Base-by-base conservation (phyloP, 1,140 invertebrate genomes). In the Drosophila cardini region DNA sequence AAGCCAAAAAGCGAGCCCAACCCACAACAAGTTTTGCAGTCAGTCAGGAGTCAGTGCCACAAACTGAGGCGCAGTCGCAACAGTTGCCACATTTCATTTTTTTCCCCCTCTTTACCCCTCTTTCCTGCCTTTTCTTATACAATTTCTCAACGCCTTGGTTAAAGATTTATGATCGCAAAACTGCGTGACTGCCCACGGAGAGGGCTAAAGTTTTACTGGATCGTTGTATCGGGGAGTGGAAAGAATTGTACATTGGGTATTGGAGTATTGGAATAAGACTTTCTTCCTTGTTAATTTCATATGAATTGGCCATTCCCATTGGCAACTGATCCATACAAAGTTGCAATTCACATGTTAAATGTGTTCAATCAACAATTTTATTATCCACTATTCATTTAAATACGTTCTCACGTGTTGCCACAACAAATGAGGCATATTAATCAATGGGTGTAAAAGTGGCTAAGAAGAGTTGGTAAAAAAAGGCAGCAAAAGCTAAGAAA, bases 311-410 rank as follows among this genome's bases (percentile, higher is more conserved):
- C 38, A 64, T 62, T 45, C 69, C 68, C 42, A 57, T 67, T 57
- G 32, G n/a, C 43, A 30, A 38, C 21, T 36, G 32, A n/a, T 43
- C 43, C 55, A 53, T 34, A 64, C 40, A 58, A 58, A 36, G 63
- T 67, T 68, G 64, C 53, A 76, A 50, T 76, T 79, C 58, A 63
- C 60, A 69, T 89, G 77, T 65, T 72, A 84, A 80, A 87, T 87
- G 60, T 80, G 80, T 56, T 84, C 84, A 89, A 89, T 87, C 77
- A 87, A 84, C 76, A 72, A 72, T 83, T 89, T 80, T 61, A 87
- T 72, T 89, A 74, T 60, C 46, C 50, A 77, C 74, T 56, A 84
- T 89, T 80, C 64, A 84, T 87, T 87, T 68, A 50, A 63, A 71
- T 71, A 53, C 60, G 68, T 43, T 58, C 53, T 38, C 48, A 75